Base-by-base conservation (phyloP, 2,797 vertebrate genomes). In the Ispidina picta region DNA sequence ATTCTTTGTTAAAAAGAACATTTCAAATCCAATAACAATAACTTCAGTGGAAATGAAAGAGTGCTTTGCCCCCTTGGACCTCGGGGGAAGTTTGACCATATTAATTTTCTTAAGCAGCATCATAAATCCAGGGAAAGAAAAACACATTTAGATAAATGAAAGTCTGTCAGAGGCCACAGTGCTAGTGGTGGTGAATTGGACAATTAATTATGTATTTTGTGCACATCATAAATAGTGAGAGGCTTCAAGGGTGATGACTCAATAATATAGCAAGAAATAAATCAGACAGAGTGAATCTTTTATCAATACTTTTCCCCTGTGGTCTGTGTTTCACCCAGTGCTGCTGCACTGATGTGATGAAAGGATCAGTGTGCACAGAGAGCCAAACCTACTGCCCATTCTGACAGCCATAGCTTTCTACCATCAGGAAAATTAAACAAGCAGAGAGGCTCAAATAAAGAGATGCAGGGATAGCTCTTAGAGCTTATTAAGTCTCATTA, bases 121-220 rank as follows among this genome's bases (percentile, higher is more conserved):
- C 65, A 90, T 74, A 96, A 93, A 91, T 89, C 44, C 80, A 92
- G 75, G 77, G 88, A 77, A 56, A 85, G 73, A 66, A 84, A 90
- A 91, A 10, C 41, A 31, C 4, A 28, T 83, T 93, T 64, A 63
- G 52, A 83, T 72, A 93, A 95, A 93, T 83, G 51, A 73, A 95
- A 87, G 28, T 29, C 94, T 97, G 65, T 93, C 90, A 95, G 78
- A 94, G 81, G 83, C 71, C 90, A 63, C 80, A 83, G 83, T 78
- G 60, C 39, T 94, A 55, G 39, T 72, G 39, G 65, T 90, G 54
- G 88, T 80, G 71, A 94, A 65, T 83, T 91, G 52, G 86, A 77
- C 77, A 96, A 88, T 95, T 93, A 96, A 95, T 94, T 79, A 76
- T 73, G 43, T 58, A 79, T 90, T 96, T 94, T 91, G 52, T 94